phyloP scores from a whole-genome alignment of 2,113 vertebrate species.

The Crotalus horridus region DNA sequence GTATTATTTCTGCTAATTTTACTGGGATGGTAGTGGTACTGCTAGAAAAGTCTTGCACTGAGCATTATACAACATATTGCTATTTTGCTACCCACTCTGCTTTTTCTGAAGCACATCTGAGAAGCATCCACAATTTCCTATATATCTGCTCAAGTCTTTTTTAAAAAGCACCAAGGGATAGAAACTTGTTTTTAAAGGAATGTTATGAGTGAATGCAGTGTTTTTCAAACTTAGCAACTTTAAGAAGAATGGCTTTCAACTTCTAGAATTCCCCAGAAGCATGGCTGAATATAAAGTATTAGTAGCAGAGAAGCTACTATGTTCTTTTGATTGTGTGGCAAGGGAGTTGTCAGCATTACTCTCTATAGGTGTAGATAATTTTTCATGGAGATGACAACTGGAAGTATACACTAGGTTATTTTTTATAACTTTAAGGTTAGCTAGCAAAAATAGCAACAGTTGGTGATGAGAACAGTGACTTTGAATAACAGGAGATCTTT shows the following conservation, averaged over 20 bases:
- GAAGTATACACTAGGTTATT: neutral
- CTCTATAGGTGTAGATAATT: neutral
- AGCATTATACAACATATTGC: neutral
- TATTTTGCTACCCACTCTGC: neutral
- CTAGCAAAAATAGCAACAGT: neutral
- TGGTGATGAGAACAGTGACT: neutral
- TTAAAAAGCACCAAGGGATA: neutral
- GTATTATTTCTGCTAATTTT: neutral
- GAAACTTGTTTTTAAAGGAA: neutral
- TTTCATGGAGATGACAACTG: neutral
- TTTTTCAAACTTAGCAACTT: neutral
- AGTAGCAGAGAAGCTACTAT: neutral
- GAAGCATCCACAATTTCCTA: neutral
- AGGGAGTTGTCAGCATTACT: neutral
- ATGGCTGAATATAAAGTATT: neutral
- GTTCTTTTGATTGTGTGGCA: neutral
- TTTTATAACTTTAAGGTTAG: neutral
- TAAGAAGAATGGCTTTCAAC: neutral
- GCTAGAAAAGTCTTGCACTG: neutral
- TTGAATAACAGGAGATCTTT: neutral
- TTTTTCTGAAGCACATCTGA: neutral
- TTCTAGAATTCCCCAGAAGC: neutral
- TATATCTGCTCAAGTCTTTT: neutral
- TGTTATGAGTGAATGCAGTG: neutral
- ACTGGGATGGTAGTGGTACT: neutral